These are phyloP conservation scores for Apamea epomidion DNA, from an alignment of 2,888 invertebrate genomes.

Conservation along the genomic window DNA sequence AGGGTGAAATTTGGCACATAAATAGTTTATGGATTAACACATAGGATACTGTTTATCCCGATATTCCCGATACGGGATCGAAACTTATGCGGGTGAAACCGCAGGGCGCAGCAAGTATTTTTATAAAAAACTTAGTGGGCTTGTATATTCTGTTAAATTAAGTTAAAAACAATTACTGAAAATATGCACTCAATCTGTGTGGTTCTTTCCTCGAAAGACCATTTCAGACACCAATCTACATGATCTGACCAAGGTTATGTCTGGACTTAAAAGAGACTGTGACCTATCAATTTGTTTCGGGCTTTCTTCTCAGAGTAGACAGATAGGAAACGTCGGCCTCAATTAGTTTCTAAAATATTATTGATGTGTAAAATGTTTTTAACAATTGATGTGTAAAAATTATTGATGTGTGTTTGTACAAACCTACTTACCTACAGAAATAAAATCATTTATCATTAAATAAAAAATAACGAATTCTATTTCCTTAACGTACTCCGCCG, in stretches of 20 bases:
- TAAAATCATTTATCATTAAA: background rate
- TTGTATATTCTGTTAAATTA: background rate
- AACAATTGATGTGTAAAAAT: background rate
- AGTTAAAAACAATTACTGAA: no score
- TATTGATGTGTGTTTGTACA: background rate
- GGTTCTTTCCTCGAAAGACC: background rate
- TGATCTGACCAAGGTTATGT: no score
- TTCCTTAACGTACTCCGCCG: background rate
- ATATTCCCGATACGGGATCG: no score
- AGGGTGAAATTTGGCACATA: no score
- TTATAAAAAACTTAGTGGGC: no score
- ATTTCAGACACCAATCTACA: no score
- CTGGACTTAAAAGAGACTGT: background rate
- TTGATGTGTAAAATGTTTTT: background rate
- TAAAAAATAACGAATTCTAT: background rate
- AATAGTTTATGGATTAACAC: no score
- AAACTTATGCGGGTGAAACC: no score
- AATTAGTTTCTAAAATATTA: background rate
- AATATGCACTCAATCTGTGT: no score
- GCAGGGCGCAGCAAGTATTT: no score
- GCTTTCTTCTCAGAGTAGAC: background rate
- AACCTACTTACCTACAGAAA: background rate
- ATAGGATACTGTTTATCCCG: no score
- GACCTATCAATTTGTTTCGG: background rate
- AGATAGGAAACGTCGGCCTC: background rate